A percentile compares a stretch with the other conserved stretches of the same genome.
phyloP scores from a whole-genome alignment of 2,797 vertebrate species.

The Sparidentex hasta region DNA sequence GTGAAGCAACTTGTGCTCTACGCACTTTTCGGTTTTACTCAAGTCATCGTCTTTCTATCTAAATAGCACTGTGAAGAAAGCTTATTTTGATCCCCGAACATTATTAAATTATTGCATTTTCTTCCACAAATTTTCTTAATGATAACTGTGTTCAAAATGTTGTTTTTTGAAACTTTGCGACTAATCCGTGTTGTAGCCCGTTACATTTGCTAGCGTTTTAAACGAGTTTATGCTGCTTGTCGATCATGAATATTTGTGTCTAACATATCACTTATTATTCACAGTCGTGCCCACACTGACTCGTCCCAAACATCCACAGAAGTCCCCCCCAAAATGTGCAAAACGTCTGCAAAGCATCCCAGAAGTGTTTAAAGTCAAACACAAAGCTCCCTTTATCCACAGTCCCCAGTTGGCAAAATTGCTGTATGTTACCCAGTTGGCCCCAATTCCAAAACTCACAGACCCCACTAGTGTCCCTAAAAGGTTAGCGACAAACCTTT shows the following conservation, averaged over 20 bases:
- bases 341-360: slow-evolving; percentile 88
- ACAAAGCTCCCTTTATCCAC: slow-evolving; percentile 75
- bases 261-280: slow-evolving; percentile 65
- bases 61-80: not conserved
- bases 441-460: slow-evolving; percentile 60
- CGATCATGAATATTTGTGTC: slow-evolving; percentile 28
- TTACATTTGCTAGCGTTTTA: not conserved
- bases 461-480: slow-evolving; percentile 57
- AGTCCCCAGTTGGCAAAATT: slow-evolving; percentile 68
- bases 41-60: not conserved
- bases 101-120: accelerated
- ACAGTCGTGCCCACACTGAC: slow-evolving; percentile 67
- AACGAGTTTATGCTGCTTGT: slow-evolving; percentile 8
- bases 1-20: slow-evolving; percentile 5
- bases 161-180: not conserved
- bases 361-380: slow-evolving; percentile 82
- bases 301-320: slow-evolving; percentile 75
- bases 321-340: slow-evolving; percentile 68
- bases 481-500: slow-evolving; percentile 47
- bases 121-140: accelerated
- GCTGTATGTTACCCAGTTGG: slow-evolving; percentile 44
- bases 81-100: not conserved
- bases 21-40: slow-evolving; percentile 41
- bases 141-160: not conserved
- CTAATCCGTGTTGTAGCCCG: not conserved